Evolutionary conservation across 2,113 vertebrate genomes (phyloP).

Genomic region (Eleginops maclovinus): DNA sequence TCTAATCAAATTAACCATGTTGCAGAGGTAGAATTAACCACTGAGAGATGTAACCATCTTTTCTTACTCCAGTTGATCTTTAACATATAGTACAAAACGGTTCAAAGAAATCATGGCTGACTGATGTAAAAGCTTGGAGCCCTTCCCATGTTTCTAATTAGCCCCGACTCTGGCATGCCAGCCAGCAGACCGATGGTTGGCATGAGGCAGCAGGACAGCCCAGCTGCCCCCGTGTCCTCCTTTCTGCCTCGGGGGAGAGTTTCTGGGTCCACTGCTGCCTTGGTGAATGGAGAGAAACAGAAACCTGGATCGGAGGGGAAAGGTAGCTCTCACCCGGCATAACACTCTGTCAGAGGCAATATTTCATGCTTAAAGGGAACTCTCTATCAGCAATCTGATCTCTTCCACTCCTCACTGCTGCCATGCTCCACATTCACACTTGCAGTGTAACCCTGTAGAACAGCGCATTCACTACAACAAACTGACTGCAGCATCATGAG

Average conservation of each 20-base stretch:
- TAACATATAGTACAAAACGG: constrained; percentile 44
- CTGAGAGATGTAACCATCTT: background rate
- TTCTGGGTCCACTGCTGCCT: constrained; percentile 46
- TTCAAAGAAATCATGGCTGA: constrained; percentile 49
- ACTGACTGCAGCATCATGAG: constrained; percentile 9
- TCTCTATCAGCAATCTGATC: constrained; percentile 44
- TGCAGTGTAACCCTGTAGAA: background rate
- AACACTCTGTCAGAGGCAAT: constrained; percentile 57
- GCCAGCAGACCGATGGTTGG: constrained; percentile 57
- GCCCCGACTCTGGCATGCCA: constrained; percentile 55
- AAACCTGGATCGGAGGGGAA: constrained; percentile 55
- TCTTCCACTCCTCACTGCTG: constrained; percentile 14
- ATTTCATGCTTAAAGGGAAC: constrained; percentile 45
- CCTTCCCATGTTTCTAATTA: constrained; percentile 65
- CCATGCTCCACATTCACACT: constrained; percentile 27
- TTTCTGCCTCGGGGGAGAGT: constrained; percentile 42
- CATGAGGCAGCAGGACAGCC: constrained; percentile 64
- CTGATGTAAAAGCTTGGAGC: constrained; percentile 58
- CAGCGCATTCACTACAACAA: constrained; percentile 3
- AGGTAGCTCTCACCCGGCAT: constrained; percentile 44
- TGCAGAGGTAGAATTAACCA: background rate
- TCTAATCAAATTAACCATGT: background rate
- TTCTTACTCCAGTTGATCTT: constrained; percentile 1
- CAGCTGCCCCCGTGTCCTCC: constrained; percentile 71
- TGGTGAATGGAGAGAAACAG: constrained; percentile 19